Percentiles rank a stretch among this genome's conserved stretches.
These are phyloP conservation scores for Trichomalopsis sarcophagae DNA, from an alignment of 1,140 invertebrate genomes.

Conservation along the genomic window DNA sequence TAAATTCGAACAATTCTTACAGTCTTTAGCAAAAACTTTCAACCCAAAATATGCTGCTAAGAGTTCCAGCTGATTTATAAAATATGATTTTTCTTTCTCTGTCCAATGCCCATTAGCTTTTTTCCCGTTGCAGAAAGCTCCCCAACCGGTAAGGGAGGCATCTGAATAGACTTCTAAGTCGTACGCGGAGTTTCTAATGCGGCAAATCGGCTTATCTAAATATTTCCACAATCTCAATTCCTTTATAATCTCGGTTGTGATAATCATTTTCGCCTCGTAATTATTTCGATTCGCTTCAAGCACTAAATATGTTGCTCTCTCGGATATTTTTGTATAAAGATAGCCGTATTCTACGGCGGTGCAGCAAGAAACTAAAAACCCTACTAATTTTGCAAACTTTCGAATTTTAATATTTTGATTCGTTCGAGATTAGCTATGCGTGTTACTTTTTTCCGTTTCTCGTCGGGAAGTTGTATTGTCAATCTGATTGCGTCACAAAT, in stretches of 20 bases:
- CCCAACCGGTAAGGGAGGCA: no score
- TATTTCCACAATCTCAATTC: conserved; percentile 21
- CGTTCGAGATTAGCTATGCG: conserved; percentile 25
- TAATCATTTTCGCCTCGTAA: conserved; percentile 11
- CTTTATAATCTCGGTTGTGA: not conserved
- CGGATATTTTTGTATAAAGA: conserved; percentile 21
- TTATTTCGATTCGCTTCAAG: not conserved
- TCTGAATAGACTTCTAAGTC: no score
- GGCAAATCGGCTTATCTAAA: conserved; percentile 29
- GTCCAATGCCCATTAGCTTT: not conserved
- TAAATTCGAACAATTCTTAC: no score
- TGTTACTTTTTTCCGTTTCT: conserved; percentile 6
- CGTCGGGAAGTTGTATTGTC: not conserved
- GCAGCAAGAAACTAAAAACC: conserved; percentile 40
- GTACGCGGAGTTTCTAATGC: conserved; percentile 1
- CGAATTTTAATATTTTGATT: not conserved
- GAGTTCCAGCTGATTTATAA: conserved; percentile 43
- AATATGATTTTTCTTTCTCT: not conserved
- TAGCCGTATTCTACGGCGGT: conserved; percentile 37
- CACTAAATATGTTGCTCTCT: conserved; percentile 35
- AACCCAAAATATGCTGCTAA: no score
- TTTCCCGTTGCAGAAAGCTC: no score
- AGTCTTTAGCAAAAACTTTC: no score
- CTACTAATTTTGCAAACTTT: conserved; percentile 40
- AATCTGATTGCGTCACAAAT: conserved; percentile 21